Base-by-base conservation (phyloP, 2,797 vertebrate genomes). In the Podargus strigoides region DNA sequence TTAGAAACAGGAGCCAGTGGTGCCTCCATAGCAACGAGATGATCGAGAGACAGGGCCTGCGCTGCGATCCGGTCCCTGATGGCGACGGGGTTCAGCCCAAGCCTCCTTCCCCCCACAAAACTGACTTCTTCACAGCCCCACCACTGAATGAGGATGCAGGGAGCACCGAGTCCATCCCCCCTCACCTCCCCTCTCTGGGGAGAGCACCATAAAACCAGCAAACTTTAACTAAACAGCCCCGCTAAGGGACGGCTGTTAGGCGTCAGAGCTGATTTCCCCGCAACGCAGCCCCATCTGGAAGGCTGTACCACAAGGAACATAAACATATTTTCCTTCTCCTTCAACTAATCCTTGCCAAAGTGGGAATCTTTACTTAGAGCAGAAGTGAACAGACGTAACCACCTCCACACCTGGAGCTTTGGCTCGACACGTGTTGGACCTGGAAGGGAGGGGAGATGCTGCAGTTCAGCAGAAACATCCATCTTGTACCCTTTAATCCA, bases 261-360 rank as follows among this genome's bases (percentile, higher is more conserved):
- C 18, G 85, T 83, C 56, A 34, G 50, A 80, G 94, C 49, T 90
- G 37, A 96, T 96, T 94, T 92, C 85, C 60, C 41, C 68, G 76
- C 66, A 91, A 78, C 3, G 23, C 50, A 59, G 69, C 14, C 92
- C 95, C 94, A 94, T 94, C 95, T 96, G 95, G 95, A 93, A 90
- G 50, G 42, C 72, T 96, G 95, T 70, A 58, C 47, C 62, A 64
- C 46, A 81, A 95, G 83, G 69, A 82, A 44, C 49, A 67, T 56
- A 56, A 90, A 60, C 37, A 17, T 85, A 8, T 84, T 68, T 53
- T 74, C 41, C 49, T 42, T 7, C 27, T 42, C 9, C 32, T 82
- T 80, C 64, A 42, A 7, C 19, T 53, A 55, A 84, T 78, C 49
- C 47, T 85, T 46, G 63, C 37, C 52, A 52, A 58, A 85, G 26